Base-by-base conservation (phyloP, 2,113 vertebrate species). In the Odocoileus virginianus region DNA sequence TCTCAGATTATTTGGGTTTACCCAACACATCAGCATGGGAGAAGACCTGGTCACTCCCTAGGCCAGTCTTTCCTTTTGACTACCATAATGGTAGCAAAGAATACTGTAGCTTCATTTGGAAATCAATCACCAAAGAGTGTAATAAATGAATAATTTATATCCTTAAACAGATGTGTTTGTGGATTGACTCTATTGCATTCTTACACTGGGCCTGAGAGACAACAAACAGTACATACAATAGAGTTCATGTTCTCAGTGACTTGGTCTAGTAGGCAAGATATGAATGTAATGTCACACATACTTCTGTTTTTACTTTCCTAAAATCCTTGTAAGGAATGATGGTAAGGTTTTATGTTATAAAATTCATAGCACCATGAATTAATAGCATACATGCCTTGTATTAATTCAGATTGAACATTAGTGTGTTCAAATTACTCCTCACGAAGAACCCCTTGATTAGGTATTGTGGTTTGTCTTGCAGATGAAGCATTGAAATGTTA, bases 11-110 rank as follows among this genome's bases (percentile, higher is more conserved):
- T 50, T 61, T 28, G 23, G 2, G 17, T 91, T 92, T 57, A 71
- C 6, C 47, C 1, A 30, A 1, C 4, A 10, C 1, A 7, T 40
- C 9, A n/a, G 0, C 21, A 7, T 76, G 28, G 19, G 3, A 30
- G 45, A 6, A 28, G 43, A 23, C 45, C 45, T 52, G 54, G 10
- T 60, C 40, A 45, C 11, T 91, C 74, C 27, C 27, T 57, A 10
- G 33, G 10, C 14, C 30, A 47, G 19, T 10, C 23, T 55, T 84
- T 82, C n/a, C n/a, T 89, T 27, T 64, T 74, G 30, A 25, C 17
- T 12, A 17, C n/a, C 10, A 50, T 17, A 21, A 76, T 60, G 12
- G 87, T n/a, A 58, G 21, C 47, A 43, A 87, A 13, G 40, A 91
- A 57, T 30, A 6, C 2, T 17, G 3, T 27, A 78, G 25, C 4